phyloP scores from a whole-genome alignment of 2,888 invertebrate genomes.

The Ctena decussata region DNA sequence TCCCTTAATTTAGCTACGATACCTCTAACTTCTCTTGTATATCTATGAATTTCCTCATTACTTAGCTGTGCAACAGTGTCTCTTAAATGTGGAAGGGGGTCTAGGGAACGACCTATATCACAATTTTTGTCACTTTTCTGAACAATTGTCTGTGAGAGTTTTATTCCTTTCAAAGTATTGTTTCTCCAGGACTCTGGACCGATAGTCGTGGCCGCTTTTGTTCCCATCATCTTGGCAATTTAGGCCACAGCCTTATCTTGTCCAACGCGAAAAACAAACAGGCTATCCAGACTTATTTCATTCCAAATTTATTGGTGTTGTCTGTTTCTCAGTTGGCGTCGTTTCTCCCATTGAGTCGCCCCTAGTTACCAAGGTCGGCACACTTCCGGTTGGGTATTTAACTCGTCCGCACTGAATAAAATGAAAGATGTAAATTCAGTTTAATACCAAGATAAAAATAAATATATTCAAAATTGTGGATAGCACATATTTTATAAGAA shows the following conservation, averaged over 20 bases:
- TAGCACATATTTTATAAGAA: too few relatives aligned
- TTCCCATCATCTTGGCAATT: slow-evolving; percentile 67
- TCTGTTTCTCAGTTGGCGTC: slow-evolving; percentile 63
- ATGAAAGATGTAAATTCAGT: too few relatives aligned
- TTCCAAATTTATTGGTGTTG: not conserved
- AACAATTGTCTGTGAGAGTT: slow-evolving; percentile 84
- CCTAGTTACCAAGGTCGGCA: slow-evolving; percentile 69
- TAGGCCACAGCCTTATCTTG: not conserved
- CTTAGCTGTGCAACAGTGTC: slow-evolving; percentile 85
- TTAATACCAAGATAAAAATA: too few relatives aligned
- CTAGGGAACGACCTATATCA: slow-evolving; percentile 83
- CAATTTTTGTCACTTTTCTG: slow-evolving; percentile 83
- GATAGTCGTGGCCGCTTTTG: slow-evolving; percentile 76
- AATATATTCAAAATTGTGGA: too few relatives aligned
- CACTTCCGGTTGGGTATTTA: slow-evolving; percentile 63
- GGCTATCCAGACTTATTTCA: not conserved
- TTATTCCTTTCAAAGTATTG: slow-evolving; percentile 83
- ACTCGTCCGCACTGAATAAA: not conserved
- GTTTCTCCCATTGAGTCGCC: slow-evolving; percentile 70
- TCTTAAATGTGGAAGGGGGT: slow-evolving; percentile 85
- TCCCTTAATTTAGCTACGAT: slow-evolving; percentile 85
- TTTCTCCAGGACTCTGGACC: slow-evolving; percentile 86
- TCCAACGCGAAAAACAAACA: not conserved
- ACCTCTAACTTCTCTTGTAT: slow-evolving; percentile 83
- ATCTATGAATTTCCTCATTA: slow-evolving; percentile 85